A percentile compares a stretch with the other conserved stretches of the same genome.
These are phyloP conservation scores for Aix galericulata DNA, from an alignment of 2,113 vertebrate genomes.

Conservation along the genomic window DNA sequence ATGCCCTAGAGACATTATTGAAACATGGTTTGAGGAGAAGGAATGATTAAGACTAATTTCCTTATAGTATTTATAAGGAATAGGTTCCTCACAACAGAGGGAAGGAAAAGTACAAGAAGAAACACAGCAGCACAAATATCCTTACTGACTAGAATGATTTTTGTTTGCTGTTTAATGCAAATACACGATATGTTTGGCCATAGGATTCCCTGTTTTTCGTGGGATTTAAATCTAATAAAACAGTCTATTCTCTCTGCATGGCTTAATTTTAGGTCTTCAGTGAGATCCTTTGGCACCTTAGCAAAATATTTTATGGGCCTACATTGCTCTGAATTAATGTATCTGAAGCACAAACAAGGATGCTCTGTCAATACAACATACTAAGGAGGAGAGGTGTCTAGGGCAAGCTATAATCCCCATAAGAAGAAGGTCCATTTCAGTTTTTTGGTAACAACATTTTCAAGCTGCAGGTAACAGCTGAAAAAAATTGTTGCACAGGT, in stretches of 20 bases:
- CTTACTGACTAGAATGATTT: not conserved
- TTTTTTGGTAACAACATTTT: not conserved
- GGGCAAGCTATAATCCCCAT: not conserved
- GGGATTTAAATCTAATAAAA: not conserved
- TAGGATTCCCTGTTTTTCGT: not conserved
- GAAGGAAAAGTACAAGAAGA: not conserved
- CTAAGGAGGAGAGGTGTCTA: not conserved
- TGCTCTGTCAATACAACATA: not conserved
- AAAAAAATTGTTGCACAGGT: not conserved
- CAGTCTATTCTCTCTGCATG: not conserved
- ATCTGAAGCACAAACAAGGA: not conserved
- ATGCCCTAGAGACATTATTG: not conserved
- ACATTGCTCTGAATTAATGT: not conserved
- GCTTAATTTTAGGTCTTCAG: not conserved
- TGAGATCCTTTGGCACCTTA: not conserved
- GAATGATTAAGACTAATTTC: not conserved
- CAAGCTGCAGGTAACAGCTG: not conserved
- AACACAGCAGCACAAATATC: not conserved
- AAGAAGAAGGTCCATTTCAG: not conserved
- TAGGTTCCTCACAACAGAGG: not conserved
- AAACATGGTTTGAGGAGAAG: conserved; percentile 17
- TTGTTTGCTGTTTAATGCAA: not conserved
- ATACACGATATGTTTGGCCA: not conserved
- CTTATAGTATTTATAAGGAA: not conserved
- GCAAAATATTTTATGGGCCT: not conserved